Conservation (phyloP, 2,113 vertebrate species). For the Spermophilus dauricus region DNA sequence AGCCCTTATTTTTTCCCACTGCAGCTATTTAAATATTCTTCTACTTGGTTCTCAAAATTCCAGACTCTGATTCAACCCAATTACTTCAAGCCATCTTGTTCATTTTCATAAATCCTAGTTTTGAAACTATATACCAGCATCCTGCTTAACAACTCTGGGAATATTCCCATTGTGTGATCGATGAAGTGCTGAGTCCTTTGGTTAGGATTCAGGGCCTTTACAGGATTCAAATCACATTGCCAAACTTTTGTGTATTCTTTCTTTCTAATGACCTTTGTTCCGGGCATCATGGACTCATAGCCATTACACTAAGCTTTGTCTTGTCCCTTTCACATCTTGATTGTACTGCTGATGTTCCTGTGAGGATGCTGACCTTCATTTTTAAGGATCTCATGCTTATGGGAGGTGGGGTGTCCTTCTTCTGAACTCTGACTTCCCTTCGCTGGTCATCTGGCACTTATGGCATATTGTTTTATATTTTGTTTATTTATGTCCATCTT, state of each 20-base stretch:
- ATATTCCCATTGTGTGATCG: background rate
- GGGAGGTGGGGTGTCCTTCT: background rate
- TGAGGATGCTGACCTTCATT: background rate
- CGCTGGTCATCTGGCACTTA: background rate
- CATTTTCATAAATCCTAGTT: background rate
- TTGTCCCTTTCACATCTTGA: background rate
- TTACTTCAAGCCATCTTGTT: background rate
- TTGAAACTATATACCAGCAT: background rate
- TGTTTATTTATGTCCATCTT: constrained; percentile 6
- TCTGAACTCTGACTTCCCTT: background rate
- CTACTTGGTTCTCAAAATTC: constrained; percentile 4
- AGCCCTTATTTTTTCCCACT: background rate
- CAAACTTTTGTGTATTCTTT: background rate
- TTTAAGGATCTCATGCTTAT: background rate
- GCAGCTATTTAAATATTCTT: constrained; percentile 18
- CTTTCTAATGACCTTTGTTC: background rate
- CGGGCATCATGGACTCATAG: background rate
- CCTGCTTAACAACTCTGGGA: background rate
- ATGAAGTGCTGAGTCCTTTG: background rate
- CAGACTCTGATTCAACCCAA: background rate
- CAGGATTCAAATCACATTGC: background rate
- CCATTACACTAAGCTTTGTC: background rate
- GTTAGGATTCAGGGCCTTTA: background rate
- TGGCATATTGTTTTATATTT: background rate
- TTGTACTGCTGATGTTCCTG: background rate